Conservation (phyloP, 2,113 vertebrate genomes). For the Trinectes maculatus region DNA sequence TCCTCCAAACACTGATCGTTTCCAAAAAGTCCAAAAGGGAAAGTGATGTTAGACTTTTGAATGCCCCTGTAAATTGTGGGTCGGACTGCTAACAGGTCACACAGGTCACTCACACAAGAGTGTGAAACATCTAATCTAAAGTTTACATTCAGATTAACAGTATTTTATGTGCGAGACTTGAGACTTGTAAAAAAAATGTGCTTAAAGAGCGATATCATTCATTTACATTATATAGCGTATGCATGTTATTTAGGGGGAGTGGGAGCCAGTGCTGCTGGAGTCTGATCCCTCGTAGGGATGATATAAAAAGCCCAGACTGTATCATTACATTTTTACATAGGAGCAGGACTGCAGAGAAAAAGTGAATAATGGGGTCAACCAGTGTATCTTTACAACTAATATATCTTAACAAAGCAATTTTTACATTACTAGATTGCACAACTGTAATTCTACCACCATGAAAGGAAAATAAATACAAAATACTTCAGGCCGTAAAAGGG, state of each 20-base stretch:
- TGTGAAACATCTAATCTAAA: not conserved
- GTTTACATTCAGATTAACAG: not conserved
- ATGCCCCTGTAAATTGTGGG: too few species aligned
- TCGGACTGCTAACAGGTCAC: too few species aligned
- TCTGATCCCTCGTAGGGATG: not conserved
- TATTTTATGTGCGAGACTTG: too few species aligned
- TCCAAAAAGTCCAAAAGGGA: too few species aligned
- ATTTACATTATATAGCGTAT: not conserved
- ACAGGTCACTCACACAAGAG: too few species aligned
- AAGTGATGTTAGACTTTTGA: too few species aligned
- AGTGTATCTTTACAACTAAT: not conserved
- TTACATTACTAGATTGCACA: not conserved
- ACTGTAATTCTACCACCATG: not conserved
- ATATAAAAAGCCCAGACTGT: not conserved
- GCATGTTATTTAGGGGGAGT: too few species aligned
- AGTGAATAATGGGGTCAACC: not conserved
- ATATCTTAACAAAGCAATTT: not conserved
- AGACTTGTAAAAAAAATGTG: too few species aligned
- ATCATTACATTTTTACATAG: not conserved
- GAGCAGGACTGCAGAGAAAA: not conserved
- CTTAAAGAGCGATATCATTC: not conserved
- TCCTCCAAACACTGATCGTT: too few species aligned
- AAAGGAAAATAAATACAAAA: constrained; percentile 1
- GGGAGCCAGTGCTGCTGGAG: not conserved
- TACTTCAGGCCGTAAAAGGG: not conserved